phyloP scores from a whole-genome alignment of 2,888 invertebrate species.

The Macrophya annulata region DNA sequence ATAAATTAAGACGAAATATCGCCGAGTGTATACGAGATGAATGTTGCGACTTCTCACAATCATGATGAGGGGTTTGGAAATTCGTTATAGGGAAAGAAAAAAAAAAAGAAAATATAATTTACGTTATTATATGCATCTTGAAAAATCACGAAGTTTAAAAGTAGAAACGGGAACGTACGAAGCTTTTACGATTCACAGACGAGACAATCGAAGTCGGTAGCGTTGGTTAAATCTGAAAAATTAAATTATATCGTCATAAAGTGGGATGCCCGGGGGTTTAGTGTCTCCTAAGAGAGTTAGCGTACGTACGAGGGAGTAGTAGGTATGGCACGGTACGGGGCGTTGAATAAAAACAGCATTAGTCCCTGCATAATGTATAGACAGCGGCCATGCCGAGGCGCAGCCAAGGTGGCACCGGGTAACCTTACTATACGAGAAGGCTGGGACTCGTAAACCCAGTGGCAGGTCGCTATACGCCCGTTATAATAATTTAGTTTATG shows the following conservation, averaged over 20 bases:
- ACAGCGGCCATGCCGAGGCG: conserved; percentile 45
- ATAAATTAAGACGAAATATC: background rate
- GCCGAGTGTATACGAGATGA: background rate
- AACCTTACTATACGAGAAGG: conserved; percentile 74
- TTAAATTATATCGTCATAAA: conserved; percentile 79
- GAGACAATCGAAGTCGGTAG: conserved; percentile 50
- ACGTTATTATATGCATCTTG: background rate
- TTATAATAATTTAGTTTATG: conserved; percentile 76
- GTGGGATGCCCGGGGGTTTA: conserved; percentile 73
- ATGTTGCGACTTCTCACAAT: no score
- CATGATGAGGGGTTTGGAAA: no score
- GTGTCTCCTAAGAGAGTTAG: conserved; percentile 70
- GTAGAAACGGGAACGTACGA: background rate
- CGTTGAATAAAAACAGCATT: conserved; percentile 78
- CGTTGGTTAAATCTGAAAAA: conserved; percentile 78
- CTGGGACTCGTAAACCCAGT: conserved; percentile 74
- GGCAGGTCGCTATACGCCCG: conserved; percentile 64
- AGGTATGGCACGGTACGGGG: conserved; percentile 60
- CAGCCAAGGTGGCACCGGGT: conserved; percentile 59
- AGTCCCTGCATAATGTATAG: conserved; percentile 78
- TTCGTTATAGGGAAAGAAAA: background rate
- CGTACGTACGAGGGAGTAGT: conserved; percentile 57
- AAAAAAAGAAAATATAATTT: background rate
- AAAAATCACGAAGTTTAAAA: background rate
- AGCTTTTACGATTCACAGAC: conserved; percentile 50